These are phyloP conservation scores for Enteromius trimaculatus DNA, from an alignment of 2,797 vertebrate species.

Conservation along the genomic window DNA sequence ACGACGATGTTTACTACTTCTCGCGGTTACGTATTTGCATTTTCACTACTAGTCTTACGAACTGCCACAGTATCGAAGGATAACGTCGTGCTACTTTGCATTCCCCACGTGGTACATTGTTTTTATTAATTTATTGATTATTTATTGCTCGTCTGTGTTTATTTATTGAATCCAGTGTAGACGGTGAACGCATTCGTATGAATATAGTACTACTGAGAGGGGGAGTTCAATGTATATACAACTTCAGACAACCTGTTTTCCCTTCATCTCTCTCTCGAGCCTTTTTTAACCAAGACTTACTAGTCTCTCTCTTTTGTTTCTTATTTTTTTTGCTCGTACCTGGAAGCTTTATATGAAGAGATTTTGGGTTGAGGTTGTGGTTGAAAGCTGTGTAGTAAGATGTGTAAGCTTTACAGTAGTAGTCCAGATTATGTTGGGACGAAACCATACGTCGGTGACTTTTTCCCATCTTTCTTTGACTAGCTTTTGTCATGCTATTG, in stretches of 20 bases:
- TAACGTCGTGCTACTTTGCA: constrained; percentile 8
- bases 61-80: constrained; percentile 37
- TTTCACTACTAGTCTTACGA: constrained; percentile 34
- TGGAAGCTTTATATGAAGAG: constrained; percentile 61
- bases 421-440: constrained; percentile 59
- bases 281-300: constrained; percentile 45
- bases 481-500: constrained; percentile 61
- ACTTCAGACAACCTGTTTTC: constrained; percentile 44
- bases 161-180: constrained; percentile 49
- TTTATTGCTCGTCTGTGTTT: constrained; percentile 39
- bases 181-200: constrained; percentile 41
- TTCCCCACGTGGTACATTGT: constrained; percentile 34
- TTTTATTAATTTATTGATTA: constrained; percentile 42
- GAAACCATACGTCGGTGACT: constrained; percentile 54
- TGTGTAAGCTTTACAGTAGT: constrained; percentile 61
- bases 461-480: constrained; percentile 54
- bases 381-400: constrained; percentile 64
- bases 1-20: constrained; percentile 44
- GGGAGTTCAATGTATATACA: constrained; percentile 56
- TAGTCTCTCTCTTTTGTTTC: neutral
- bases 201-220: constrained; percentile 30
- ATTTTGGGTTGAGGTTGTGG: constrained; percentile 56
- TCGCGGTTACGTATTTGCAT: constrained; percentile 29
- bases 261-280: constrained; percentile 35
- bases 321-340: constrained; percentile 42